Base-by-base conservation (phyloP, 2,113 vertebrate genomes). In the Galeopterus variegatus region DNA sequence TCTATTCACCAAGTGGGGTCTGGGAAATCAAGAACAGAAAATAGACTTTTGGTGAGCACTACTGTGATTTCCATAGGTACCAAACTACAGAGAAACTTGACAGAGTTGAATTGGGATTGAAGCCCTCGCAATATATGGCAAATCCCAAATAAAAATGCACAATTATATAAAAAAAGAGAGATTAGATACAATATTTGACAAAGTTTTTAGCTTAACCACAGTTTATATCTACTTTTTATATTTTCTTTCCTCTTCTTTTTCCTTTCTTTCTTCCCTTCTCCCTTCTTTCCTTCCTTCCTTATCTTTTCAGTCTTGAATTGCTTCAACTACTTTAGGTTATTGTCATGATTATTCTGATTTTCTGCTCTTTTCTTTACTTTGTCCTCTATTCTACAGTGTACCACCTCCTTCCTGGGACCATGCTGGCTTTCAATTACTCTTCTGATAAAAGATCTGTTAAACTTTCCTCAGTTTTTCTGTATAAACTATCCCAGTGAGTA, bases 71-170 rank as follows among this genome's bases (percentile, higher is more conserved):
- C 28, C 17, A 76, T 33, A 36, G 28, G 26, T 65, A 56, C 24
- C 21, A 5, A 52, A 70, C 21, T 76, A 2, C 64, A 91, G 26
- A 72, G n/a, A 45, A 65, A 56, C 2, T 48, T 72, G 41, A 41
- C 18, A 88, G 24, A 93, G 21, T 73, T 90, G 83, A 88, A 90
- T 85, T 94, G 33, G 73, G 5, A n/a, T 88, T 88, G 90, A 33
- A 0, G 3, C 24, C 18, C 3, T 92, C 5, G 79, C 4, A 52
- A 65, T 56, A 6, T 48, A 62, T 81, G 26, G 0, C 6, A 81
- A 69, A 64, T 75, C 7, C 12, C 60, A 92, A 95, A 1, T 58
- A 64, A 88, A 82, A 85, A 80, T 73, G 19, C 31, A 75, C 54
- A 77, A 83, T 58, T 18, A 73, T 33, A 50, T n/a, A 58, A 64